Base-by-base conservation (phyloP, 2,888 invertebrate genomes). In the Hemaris fuciformis region DNA sequence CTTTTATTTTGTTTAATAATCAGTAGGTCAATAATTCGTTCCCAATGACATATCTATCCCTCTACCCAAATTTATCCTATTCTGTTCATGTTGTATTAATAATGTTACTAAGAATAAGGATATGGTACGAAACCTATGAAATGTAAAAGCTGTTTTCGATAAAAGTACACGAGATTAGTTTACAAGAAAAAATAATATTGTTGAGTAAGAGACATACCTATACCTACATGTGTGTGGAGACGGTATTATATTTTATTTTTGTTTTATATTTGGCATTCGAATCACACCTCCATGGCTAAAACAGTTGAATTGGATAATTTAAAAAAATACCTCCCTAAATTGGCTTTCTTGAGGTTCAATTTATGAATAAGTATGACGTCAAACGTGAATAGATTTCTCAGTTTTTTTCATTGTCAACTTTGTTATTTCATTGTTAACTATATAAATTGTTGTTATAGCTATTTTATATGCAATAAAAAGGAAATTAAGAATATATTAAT, bases 241-340 rank as follows among this genome's bases (percentile, higher is more conserved):
- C 46, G 7, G 48, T 48, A 15, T 15, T 27, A 27, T 27, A 15
- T 15, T 48, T 27, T 27, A 15, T 20, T 13, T 34, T 41, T 22
- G n/a, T 57, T 57, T 34, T 45, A 20, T 27, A 25, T 38, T 23
- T 31, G 27, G 31, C 20, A 23, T 10, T 27, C 25, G 15, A 48
- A 48, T 48, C 48, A 18, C 53, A 53, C 31, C 53, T 31, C 31
- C 18, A 31, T 53, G 27, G 53, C 53, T 27, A 18, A 59, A 43
- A 59, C 20, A 31, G 20, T 43, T 59, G 43, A 43, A 43, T 43
- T 42, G 59, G 43, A 43, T 43, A 59, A 59, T 43, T 43, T 59
- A 58, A 58, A 42, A 34, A 57, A 57, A 38, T 58, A 42, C 23
- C 48, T 48, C 48, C 48, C 8, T 4, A 10, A 31, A 53, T 20